Evolutionary conservation across 2,888 invertebrate species (phyloP), one percentile per base, ranked within the genome.

Genomic region (Polydesmus complanatus): DNA sequence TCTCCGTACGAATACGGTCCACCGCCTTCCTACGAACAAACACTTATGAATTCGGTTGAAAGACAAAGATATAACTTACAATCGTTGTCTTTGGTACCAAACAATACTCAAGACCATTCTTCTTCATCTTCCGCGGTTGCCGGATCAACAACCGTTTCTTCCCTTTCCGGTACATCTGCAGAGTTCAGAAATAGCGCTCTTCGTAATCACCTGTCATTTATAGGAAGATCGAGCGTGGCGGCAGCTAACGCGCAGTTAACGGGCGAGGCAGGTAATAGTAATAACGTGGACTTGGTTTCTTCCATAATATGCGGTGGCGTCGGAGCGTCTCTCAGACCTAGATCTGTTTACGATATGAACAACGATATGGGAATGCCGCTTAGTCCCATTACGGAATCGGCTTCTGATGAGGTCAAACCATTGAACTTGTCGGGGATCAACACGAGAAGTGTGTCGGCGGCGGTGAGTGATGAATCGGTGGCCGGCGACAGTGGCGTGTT

Each of bases 401-500:
- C 62, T 47, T 62, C 61, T 18, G 37, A 60, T 50, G 66, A 65
- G 58, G 54, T 66, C 26, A 65, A 66, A 53, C 53, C 64, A 14
- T 22, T n/a, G 5, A 50, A 27, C 21, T 68, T 69, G 63, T 73
- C 79, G 69, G 87, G 87, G 58, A 87, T 87, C 57, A 88, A 88
- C 71, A 89, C 88, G 65, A 81, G 64, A 48, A 89, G 90, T 47
- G 93, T 95, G 54, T 94, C 94, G 22, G 94, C 95, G 49, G 94
- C 95, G 47, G 94, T 94, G 21, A 94, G 94, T 73, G 94, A 95
- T 73, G 96, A 96, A 73, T 94, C 93, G 54, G 94, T 96, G 63
- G 94, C 96, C 52, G 95, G 95, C 0, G 76, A 76, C 65, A 74
- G 74, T 63, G 76, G 76, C 2, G 76, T 76, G 14, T 76, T 74